Base-by-base conservation (phyloP, 2,113 vertebrate species). In the Telmatochromis sp. region DNA sequence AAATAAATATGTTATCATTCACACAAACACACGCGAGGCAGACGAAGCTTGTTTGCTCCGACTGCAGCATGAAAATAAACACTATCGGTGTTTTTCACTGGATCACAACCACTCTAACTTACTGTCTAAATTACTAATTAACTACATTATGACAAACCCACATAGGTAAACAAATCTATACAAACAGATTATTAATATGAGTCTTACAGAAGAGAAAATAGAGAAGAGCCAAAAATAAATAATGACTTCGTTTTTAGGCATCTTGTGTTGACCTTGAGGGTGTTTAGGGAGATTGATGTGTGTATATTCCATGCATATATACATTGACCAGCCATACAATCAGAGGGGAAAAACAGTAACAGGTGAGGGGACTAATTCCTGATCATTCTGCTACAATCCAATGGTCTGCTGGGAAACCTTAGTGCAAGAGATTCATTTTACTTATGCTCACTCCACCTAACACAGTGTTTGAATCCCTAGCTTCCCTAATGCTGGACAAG, bases 31-130 rank as follows among this genome's bases (percentile, higher is more conserved):
- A 5, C 54, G 26, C 11, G 60, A 84, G 49, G 63, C 28, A 49
- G 42, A 51, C 4, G 2, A 33, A 6, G 68, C 37, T 87, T 92
- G 89, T 95, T 93, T 93, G 88, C 89, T 92, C 89, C 57, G 82
- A 88, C 35, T 26, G 65, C 33, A 82, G 91, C 85, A 49, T 19
- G 28, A 68, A 85, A 86, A 91, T 84, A 91, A 94, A 93, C 81
- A 81, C 45, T 80, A 19, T 81, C 40, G 0, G 42, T 68, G 47
- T 57, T 53, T 85, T 81, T 85, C 80, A 89, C 21, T 81, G 80
- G 85, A 90, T 93, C 65, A 88, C 33, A 85, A 73, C 51, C 6
- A 3, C 31, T 85, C 85, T 86, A 89, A 86, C 63, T 53, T 81
- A 82, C 63, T 31, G 70, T 78, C 15, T 78, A 31, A 49, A 78